Evolutionary conservation across 2,888 invertebrate species (phyloP), one percentile per base, ranked within the genome.

Genomic region (Orthonevra nobilis): DNA sequence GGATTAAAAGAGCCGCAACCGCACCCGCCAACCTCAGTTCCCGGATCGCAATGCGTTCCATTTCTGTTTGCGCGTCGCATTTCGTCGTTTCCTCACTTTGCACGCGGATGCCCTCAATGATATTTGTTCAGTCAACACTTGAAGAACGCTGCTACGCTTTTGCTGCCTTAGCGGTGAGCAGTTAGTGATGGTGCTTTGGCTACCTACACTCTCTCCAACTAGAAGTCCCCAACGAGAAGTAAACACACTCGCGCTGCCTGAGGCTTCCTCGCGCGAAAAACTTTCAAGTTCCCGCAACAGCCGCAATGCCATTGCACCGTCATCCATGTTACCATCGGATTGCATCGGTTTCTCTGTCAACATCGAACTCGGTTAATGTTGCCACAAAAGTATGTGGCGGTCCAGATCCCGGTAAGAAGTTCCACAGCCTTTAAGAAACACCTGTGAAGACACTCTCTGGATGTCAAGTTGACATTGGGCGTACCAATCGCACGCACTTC

Each of bases 91-190:
- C 73, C 73, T 79, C 56, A 50, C 46, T 68, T 68, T 61, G 54
- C 23, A 64, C 79, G 61, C 79, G 72, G 66, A 79, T 79, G 54
- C 79, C 73, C 79, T 73, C 79, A 73, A 61, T 56, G 66, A 79
- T 79, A 79, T 79, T 79, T 79, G 56, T 48, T 79, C 56, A 42
- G 79, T 73, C 54, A 79, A 79, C 73, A 79, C 73, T 79, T 73
- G 23, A 64, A 48, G 14, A 70, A 58, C 56, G 63, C 34, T 42
- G 30, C 63, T 44, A 34, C 23, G 66, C 44, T 28, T 44, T 28
- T 42, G 28, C 42, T 34, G 14, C 17, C 34, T 10, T 15, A 20
- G 7, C n/a, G 42, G n/a, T n/a, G 30, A 34, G 58, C 7, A 40
- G 38, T 23, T 30, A 30, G 20, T 17, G 10, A 2, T 20, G 15